Base-by-base conservation (phyloP, 92 coral and sea anemone genomes). In the Palythoa heliodiscus region DNA sequence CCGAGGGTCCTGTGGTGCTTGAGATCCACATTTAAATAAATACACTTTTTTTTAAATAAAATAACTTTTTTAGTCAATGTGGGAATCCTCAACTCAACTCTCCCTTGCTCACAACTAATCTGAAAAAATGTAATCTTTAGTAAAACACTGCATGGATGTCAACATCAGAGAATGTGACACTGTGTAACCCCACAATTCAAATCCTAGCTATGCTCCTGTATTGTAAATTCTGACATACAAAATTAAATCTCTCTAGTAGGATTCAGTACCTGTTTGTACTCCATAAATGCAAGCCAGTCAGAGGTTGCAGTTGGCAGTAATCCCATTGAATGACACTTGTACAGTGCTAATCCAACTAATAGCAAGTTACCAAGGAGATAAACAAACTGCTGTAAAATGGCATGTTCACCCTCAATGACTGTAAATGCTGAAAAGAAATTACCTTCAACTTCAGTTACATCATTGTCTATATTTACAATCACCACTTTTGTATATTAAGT, bases 301-400 rank as follows among this genome's bases (percentile, higher is more conserved):
- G 99, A 96, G 17, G 98, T 93, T 43, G 99, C 98, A 8, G 98
- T 95, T 3, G 99, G 99, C 57, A 96, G 78, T 38, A 96, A 83
- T 37, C 99, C 99, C 99, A 96, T 96, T 55, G 98, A 96, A 10
- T 96, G 98, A 64, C 99, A 96, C 75, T 96, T 96, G 72, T 96
- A 96, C 85, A 96, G 87, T 0, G 99, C 99, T 87, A 96, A 77
- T 54, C 88, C 88, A 14, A 96, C 93, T 52, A 96, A 81, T 23
- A 91, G 81, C 38, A 96, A 29, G 77, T 96, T 96, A n/a, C 99
- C 99, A 78, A 96, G 94, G 47, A 96, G 91, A 81, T 94, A 96
- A 8, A 88, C 90, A 39, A 95, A 87, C 78, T 96, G 95, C 84
- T 95, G 98, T n/a, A 94, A 89, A 20, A 90, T 77, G 5, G 93